Evolutionary conservation across 2,113 vertebrate species (phyloP).

Genomic region (Gnathonemus echidnorhynchus): DNA sequence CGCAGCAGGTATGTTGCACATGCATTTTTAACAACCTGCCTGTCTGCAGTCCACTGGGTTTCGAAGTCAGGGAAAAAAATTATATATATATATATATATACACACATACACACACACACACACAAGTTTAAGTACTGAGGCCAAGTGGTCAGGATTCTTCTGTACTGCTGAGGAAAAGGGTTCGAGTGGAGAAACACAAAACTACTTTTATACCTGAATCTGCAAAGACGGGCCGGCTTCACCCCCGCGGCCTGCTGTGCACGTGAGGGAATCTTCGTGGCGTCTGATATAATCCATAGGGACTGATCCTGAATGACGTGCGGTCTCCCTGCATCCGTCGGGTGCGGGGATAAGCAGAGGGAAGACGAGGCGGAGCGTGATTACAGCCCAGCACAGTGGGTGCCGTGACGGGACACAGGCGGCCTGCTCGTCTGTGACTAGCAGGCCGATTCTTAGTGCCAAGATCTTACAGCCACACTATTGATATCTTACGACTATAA

Average conservation of each 20-base stretch:
- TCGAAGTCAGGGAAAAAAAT: neutral
- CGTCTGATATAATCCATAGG: neutral
- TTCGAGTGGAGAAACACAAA: neutral
- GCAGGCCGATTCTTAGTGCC: neutral
- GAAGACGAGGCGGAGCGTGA: neutral
- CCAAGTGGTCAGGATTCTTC: conserved; percentile 31
- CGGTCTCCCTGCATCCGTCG: neutral
- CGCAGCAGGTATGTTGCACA: conserved; percentile 30
- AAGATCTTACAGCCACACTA: neutral
- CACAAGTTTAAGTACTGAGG: neutral
- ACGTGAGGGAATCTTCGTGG: neutral
- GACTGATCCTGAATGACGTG: neutral
- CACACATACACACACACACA: too few relatives aligned
- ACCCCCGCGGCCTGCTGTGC: neutral
- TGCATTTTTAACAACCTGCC: conserved; percentile 40
- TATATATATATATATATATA: too few relatives aligned
- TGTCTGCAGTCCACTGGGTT: conserved; percentile 34
- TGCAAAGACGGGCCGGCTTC: neutral
- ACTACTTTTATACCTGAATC: neutral
- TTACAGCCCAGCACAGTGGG: neutral
- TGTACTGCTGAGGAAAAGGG: conserved; percentile 31
- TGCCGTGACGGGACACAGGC: neutral
- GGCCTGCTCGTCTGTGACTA: neutral
- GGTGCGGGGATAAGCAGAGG: neutral
- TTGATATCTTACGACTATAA: neutral